A percentile compares a stretch with the other conserved stretches of the same genome.
Evolutionary conservation across 2,888 invertebrate genomes (phyloP).

Genomic region (Andrena minutula): DNA sequence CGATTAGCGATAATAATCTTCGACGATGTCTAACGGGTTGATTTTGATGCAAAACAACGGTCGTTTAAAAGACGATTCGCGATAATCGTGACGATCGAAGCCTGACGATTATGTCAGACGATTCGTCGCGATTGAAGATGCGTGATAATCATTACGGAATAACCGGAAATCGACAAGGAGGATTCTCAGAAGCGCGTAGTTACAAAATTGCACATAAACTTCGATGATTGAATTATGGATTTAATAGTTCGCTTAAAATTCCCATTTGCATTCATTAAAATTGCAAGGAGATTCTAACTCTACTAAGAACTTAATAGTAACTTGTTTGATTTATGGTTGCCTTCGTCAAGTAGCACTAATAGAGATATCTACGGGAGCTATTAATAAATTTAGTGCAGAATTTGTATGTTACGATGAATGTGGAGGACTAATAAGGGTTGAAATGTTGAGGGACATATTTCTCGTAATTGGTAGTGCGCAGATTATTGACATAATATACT

Average conservation of each 20-base stretch:
- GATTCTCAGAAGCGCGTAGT: conserved; percentile 17
- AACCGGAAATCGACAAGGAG: neutral
- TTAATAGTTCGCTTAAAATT: neutral
- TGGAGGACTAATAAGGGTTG: no score
- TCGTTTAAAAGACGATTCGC: conserved; percentile 27
- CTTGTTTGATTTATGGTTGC: neutral
- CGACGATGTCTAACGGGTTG: neutral
- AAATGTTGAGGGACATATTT: no score
- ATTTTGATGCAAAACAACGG: conserved; percentile 7
- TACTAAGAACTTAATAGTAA: neutral
- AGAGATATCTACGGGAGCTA: neutral
- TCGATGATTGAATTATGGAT: conserved; percentile 1
- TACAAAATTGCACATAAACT: neutral
- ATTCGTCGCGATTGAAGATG: conserved; percentile 4
- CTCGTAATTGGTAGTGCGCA: neutral
- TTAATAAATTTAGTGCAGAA: neutral
- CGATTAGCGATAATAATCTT: conserved; percentile 11
- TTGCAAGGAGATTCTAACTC: neutral
- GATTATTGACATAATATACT: conserved; percentile 6
- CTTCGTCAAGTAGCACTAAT: neutral
- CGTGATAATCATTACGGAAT: neutral
- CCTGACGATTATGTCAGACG: conserved; percentile 24
- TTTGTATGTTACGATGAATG: no score
- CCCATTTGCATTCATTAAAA: neutral
- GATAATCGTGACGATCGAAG: conserved; percentile 42